phyloP scores from a whole-genome alignment of 2,888 invertebrate species.

The Belgica antarctica region DNA sequence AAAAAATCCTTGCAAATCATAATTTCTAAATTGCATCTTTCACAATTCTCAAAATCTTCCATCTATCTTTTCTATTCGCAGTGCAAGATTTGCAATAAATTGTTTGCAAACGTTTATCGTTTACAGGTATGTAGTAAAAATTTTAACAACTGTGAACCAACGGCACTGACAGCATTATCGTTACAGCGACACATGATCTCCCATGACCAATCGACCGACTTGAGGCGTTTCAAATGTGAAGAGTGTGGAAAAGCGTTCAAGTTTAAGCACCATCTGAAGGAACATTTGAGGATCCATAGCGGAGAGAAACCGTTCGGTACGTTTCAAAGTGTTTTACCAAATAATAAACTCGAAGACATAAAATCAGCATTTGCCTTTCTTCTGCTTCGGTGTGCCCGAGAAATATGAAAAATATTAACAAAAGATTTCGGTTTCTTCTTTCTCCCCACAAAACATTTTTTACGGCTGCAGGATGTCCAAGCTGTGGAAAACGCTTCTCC shows the following conservation, averaged over 20 bases:
- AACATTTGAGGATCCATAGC: slow-evolving; percentile 36
- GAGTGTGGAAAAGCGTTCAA: slow-evolving; percentile 42
- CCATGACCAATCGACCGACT: slow-evolving; percentile 34
- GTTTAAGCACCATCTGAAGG: slow-evolving; percentile 42
- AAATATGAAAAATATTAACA: not conserved
- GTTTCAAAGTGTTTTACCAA: not conserved
- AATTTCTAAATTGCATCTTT: slow-evolving; percentile 12
- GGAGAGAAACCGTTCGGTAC: slow-evolving; percentile 37
- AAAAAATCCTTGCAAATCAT: not conserved
- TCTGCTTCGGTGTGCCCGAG: not conserved
- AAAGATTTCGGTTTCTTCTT: no score
- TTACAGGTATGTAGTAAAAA: no score
- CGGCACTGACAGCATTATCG: no score
- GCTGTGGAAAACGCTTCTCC: slow-evolving; percentile 38
- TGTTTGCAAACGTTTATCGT: slow-evolving; percentile 43
- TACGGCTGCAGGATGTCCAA: slow-evolving; percentile 26
- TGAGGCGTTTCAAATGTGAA: slow-evolving; percentile 39
- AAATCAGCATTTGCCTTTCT: slow-evolving; percentile 8
- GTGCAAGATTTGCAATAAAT: slow-evolving; percentile 36
- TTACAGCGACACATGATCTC: slow-evolving; percentile 41
- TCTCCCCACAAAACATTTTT: not conserved
- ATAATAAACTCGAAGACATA: slow-evolving; percentile 18
- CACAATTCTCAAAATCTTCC: not conserved
- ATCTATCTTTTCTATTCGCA: slow-evolving; percentile 12
- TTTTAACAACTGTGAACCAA: no score